These are phyloP conservation scores for Colistium nudipinnis DNA, from an alignment of 2,113 vertebrate species.

Conservation along the genomic window DNA sequence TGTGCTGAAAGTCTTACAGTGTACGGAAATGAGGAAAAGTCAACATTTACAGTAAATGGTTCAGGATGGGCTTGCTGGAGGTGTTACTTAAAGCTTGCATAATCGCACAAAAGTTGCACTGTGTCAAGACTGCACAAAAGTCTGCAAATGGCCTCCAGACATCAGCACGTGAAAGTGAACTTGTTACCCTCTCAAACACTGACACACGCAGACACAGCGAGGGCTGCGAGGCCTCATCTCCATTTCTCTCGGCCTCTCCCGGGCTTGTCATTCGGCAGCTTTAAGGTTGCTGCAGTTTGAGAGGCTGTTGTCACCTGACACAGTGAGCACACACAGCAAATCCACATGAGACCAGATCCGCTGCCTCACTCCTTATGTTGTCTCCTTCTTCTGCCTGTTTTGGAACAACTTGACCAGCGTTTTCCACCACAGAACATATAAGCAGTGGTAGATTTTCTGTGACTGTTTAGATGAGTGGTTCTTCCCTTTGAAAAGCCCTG, in stretches of 20 bases:
- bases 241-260: slow-evolving; percentile 13
- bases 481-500: not conserved
- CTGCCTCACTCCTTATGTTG: slow-evolving; percentile 7
- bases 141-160: slow-evolving; percentile 38
- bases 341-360: slow-evolving; percentile 19
- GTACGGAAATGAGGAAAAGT: not conserved
- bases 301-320: slow-evolving; percentile 66
- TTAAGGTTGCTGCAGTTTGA: slow-evolving; percentile 54
- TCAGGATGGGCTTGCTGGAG: slow-evolving; percentile 1
- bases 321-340: slow-evolving; percentile 39
- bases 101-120: slow-evolving; percentile 18
- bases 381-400: not conserved
- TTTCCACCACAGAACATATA: not conserved
- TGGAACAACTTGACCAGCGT: not conserved
- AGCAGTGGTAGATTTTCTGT: not conserved
- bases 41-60: not conserved
- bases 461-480: not conserved
- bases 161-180: slow-evolving; percentile 51
- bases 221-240: slow-evolving; percentile 8
- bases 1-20: not conserved
- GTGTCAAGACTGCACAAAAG: not conserved
- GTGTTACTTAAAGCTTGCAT: slow-evolving; percentile 12
- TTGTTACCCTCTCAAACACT: slow-evolving; percentile 23
- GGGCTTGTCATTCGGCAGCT: slow-evolving; percentile 55
- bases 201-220: not conserved